phyloP scores from a whole-genome alignment of 2,797 vertebrate species.

The Sebastes umbrosus region DNA sequence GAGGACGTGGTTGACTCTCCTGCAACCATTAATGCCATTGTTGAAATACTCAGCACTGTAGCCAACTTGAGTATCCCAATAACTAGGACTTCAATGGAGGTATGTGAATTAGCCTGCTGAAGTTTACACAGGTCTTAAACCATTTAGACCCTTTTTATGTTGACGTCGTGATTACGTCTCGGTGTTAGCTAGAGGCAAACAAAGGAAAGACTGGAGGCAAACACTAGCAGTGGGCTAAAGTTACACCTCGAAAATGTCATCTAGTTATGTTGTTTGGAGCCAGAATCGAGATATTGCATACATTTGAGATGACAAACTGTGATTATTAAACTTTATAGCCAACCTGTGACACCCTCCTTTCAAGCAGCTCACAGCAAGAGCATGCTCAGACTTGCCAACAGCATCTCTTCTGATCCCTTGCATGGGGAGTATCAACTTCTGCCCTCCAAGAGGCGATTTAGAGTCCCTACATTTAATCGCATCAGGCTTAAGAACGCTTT shows the following conservation, averaged over 20 bases:
- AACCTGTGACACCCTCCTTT: too few relatives aligned
- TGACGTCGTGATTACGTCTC: background rate
- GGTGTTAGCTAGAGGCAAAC: background rate
- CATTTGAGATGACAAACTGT: too few relatives aligned
- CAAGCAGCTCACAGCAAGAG: too few relatives aligned
- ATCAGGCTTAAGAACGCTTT: too few relatives aligned
- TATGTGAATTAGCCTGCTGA: constrained; percentile 13
- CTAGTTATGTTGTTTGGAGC: background rate
- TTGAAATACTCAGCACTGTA: constrained; percentile 77
- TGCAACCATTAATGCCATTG: constrained; percentile 70
- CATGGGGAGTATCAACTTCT: too few relatives aligned
- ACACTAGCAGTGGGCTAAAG: background rate
- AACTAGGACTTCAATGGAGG: constrained; percentile 24
- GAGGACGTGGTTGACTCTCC: constrained; percentile 1
- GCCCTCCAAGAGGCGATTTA: too few relatives aligned
- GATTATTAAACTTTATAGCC: too few relatives aligned
- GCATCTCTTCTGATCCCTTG: too few relatives aligned
- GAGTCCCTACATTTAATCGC: too few relatives aligned
- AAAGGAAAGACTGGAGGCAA: background rate
- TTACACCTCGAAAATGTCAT: background rate
- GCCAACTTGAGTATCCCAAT: constrained; percentile 39
- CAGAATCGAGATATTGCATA: background rate
- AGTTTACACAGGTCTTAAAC: background rate
- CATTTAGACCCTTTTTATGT: background rate
- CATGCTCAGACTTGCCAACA: too few relatives aligned